Evolutionary conservation across 2,113 vertebrate species (phyloP).

Genomic region (Tapirus terrestris): DNA sequence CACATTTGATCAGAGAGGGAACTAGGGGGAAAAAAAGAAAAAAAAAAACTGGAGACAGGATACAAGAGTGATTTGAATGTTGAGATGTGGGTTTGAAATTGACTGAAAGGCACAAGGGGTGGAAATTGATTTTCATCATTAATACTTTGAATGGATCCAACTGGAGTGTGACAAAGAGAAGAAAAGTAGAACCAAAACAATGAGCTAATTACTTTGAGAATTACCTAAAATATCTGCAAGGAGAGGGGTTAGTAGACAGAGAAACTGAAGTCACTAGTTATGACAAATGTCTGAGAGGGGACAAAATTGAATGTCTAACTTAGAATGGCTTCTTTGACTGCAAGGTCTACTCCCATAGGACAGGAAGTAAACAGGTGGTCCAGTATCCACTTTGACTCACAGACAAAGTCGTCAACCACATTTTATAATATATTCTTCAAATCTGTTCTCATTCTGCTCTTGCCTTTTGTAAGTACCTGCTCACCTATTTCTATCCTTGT

Average conservation of each 20-base stretch:
- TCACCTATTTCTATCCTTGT: not conserved
- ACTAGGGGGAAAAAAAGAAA: not conserved
- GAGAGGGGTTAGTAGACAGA: not conserved
- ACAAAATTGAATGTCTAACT: not conserved
- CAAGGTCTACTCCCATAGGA: not conserved
- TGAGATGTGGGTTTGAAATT: constrained; percentile 39
- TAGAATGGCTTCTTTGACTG: not conserved
- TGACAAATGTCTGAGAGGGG: not conserved
- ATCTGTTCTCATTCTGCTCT: not conserved
- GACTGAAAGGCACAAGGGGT: constrained; percentile 8
- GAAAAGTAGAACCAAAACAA: not conserved
- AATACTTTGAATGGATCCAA: constrained; percentile 41
- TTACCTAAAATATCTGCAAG: not conserved
- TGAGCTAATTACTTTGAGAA: not conserved
- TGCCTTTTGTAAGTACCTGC: not conserved
- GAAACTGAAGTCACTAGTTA: not conserved
- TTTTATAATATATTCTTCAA: not conserved
- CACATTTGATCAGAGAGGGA: constrained; percentile 5
- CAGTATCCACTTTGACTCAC: not conserved
- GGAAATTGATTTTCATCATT: constrained; percentile 25
- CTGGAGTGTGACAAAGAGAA: constrained; percentile 11
- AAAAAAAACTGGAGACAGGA: not conserved
- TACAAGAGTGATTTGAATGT: constrained; percentile 19
- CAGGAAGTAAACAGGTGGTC: not conserved
- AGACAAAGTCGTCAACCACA: not conserved